Conservation (phyloP, 2,797 vertebrate genomes). For the Petrocephalus schoutedeni region DNA sequence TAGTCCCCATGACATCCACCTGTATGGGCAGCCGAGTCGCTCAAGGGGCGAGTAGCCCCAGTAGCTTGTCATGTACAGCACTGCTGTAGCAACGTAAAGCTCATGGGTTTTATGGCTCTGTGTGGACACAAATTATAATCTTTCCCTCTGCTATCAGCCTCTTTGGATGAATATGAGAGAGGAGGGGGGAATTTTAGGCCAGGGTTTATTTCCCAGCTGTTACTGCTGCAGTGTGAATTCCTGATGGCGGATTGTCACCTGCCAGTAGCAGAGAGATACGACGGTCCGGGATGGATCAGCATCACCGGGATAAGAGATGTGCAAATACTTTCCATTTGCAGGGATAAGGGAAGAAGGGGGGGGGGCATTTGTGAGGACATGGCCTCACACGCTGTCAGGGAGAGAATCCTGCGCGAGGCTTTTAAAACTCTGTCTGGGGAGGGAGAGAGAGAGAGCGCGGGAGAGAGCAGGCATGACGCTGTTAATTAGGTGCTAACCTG, state of each 20-base stretch:
- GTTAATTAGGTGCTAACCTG: constrained; percentile 70
- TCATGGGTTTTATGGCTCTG: background rate
- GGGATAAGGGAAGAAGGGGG: background rate
- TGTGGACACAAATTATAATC: no score
- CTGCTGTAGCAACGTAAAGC: background rate
- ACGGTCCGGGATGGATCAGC: background rate
- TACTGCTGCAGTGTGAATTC: background rate
- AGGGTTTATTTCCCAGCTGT: background rate
- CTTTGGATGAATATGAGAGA: background rate
- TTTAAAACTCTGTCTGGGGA: background rate
- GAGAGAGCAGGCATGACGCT: constrained; percentile 3
- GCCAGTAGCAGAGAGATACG: background rate
- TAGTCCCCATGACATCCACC: background rate
- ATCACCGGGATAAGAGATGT: background rate
- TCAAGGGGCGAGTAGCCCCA: background rate
- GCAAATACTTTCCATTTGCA: background rate
- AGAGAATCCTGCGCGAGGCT: background rate
- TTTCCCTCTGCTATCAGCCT: background rate
- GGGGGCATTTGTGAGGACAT: background rate
- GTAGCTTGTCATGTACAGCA: background rate
- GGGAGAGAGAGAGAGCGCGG: background rate
- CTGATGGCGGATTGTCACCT: background rate
- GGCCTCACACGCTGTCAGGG: background rate
- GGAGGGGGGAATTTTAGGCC: background rate
- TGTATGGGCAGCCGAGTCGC: background rate